Conservation (phyloP, 2,113 vertebrate genomes). For the Macaca fascicularis region T2T-MFA8v1.1 NC_088379.1:185404501-185405000, state of each 20-base stretch:
- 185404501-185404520: neutral
- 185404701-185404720: neutral
- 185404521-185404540: neutral
- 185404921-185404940: neutral
- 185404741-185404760: neutral
- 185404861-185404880: neutral
- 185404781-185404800: neutral
- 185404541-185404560: neutral
- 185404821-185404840: neutral
- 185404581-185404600: neutral
- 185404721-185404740: neutral
- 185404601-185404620: rapidly evolving
- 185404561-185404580: neutral
- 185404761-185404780: neutral
- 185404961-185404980: neutral
- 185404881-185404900: neutral
- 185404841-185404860: neutral
- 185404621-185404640: neutral
- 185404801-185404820: neutral
- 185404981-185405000: neutral
- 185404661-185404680: neutral
- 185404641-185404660: neutral
- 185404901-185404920: neutral
- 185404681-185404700: neutral
- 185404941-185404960: neutral